Base-by-base conservation (phyloP, 1,140 invertebrate genomes). In the Diuraphis noxia region DNA sequence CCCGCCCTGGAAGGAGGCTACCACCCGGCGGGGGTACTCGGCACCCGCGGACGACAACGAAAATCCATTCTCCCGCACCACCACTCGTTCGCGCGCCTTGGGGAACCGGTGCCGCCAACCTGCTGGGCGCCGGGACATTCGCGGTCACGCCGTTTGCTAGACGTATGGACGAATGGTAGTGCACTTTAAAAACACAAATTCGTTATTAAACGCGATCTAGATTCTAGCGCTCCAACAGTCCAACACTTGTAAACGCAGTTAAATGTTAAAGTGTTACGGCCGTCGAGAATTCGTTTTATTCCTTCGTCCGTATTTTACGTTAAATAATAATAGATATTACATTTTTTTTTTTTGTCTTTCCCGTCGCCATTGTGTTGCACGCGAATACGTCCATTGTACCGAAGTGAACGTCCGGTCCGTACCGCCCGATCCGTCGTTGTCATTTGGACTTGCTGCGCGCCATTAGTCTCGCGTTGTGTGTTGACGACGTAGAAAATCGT, bases 111-210 rank as follows among this genome's bases (percentile, higher is more conserved):
- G 89, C 25, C 21, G 43, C 89, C 89, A 91, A 91, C 43, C 21
- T 36, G 6, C 2, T 43, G 34, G 10, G 5, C 5, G 4, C 1
- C 21, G 89, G 89, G 89, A 91, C 49, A 82, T 91, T 52, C 89
- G 77, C 13, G 43, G n/a, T 91, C 79, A 6, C 77, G 43, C 36
- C 13, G 43, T 82, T 52, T 52, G 13, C 89, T 34, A n/a, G 41
- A 36, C 43, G 43, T 34, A 63, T 38, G 23, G 46, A 56, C 49
- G 36, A 38, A 49, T 90, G 77, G 38, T 46, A 90, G 36, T 40
- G 43, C 36, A 82, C 89, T 91, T 91, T 43, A 91, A 91, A 89
- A 91, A 91, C 43, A 91, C 72, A 91, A 91, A 91, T 91, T 91
- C 89, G 89, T 91, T 91, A 91, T 82, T 91, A 91, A 82, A 91